phyloP scores from a whole-genome alignment of 1,140 invertebrate genomes.

The Drosophila pectinifera region DNA sequence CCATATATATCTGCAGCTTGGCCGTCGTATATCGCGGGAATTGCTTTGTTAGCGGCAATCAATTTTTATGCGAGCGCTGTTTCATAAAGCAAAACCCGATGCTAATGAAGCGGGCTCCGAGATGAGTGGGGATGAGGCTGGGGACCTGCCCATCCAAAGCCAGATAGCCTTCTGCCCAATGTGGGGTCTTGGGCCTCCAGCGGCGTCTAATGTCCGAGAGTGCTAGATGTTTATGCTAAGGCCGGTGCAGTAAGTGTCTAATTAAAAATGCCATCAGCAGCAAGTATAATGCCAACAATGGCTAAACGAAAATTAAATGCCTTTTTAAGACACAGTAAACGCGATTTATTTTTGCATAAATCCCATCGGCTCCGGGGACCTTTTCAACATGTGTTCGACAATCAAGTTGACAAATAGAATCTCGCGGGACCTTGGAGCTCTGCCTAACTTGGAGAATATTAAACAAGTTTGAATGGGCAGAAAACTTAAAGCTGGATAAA shows the following conservation, averaged over 20 bases:
- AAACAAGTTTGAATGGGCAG: neutral
- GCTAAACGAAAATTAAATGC: slow-evolving; percentile 61
- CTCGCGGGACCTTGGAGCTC: neutral
- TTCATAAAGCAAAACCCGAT: slow-evolving; percentile 68
- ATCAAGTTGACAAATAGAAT: slow-evolving; percentile 38
- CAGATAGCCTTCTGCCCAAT: slow-evolving; percentile 61
- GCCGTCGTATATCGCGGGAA: slow-evolving; percentile 7
- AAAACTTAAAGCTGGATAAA: slow-evolving; percentile 3
- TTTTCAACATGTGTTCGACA: slow-evolving; percentile 30
- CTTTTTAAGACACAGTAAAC: slow-evolving; percentile 43
- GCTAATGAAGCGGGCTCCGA: slow-evolving; percentile 66
- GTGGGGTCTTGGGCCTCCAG: slow-evolving; percentile 45
- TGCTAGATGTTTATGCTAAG: slow-evolving; percentile 36
- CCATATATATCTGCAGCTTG: slow-evolving; percentile 57
- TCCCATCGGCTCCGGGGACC: slow-evolving; percentile 11
- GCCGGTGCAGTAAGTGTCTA: slow-evolving; percentile 45
- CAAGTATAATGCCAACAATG: slow-evolving; percentile 52
- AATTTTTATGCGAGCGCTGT: slow-evolving; percentile 69
- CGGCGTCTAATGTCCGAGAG: slow-evolving; percentile 3
- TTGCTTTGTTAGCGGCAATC: slow-evolving; percentile 65
- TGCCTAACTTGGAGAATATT: slow-evolving; percentile 31
- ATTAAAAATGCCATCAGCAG: slow-evolving; percentile 77
- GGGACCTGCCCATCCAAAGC: neutral
- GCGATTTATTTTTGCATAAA: slow-evolving; percentile 38
- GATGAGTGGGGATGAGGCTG: slow-evolving; percentile 8